Conservation (phyloP, 2,797 vertebrate genomes). For the Balearica regulorum region DNA sequence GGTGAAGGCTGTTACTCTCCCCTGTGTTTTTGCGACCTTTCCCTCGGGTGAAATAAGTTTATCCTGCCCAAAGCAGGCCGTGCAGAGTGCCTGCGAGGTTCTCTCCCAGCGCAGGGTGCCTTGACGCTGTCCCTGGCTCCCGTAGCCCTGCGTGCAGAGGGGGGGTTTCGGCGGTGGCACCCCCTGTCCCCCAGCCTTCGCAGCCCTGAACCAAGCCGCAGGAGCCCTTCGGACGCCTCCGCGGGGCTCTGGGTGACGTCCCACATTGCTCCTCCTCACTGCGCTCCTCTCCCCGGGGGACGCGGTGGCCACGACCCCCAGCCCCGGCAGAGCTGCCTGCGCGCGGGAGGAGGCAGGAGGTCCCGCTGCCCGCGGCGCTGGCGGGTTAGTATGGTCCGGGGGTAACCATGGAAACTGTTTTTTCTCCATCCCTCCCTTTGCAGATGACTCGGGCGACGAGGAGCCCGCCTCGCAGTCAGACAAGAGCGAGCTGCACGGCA, state of each 20-base stretch:
- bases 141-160: neutral
- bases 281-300: fast-evolving
- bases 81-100: neutral
- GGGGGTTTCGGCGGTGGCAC: neutral
- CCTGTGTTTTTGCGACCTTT: neutral
- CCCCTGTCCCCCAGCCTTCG: fast-evolving
- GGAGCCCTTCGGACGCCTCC: fast-evolving
- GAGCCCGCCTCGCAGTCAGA: constrained; percentile 88
- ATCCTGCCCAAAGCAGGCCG: neutral
- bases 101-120: fast-evolving
- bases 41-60: neutral
- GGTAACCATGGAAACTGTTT: constrained; percentile 33
- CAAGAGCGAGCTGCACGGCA: constrained; percentile 88
- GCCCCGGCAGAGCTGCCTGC: neutral
- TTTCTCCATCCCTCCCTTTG: constrained; percentile 26
- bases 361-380: neutral
- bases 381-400: neutral
- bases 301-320: fast-evolving
- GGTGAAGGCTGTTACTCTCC: neutral
- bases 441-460: constrained; percentile 98
- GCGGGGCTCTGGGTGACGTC: fast-evolving
- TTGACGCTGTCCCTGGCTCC: neutral
- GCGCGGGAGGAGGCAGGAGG: neutral
- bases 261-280: fast-evolving
- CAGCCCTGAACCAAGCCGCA: neutral